A percentile compares a stretch with the other conserved stretches of the same genome.
Evolutionary conservation across 2,888 invertebrate genomes (phyloP).

Genomic region (Sarcophaga caerulescens): DNA sequence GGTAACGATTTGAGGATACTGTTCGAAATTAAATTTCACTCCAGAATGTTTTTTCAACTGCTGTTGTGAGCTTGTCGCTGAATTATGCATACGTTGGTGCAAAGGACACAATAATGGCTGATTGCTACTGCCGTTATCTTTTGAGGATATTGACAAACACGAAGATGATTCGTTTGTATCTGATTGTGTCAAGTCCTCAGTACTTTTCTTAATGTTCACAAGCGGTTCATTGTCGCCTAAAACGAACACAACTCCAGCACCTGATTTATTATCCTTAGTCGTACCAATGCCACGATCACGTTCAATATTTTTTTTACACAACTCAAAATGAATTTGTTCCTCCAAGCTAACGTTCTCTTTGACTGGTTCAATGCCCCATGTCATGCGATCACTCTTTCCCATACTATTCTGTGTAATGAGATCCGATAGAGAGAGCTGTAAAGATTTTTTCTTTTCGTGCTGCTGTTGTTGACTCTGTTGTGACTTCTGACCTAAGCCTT

Average conservation of each 20-base stretch:
- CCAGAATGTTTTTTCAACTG: slow-evolving; percentile 82
- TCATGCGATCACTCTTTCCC: slow-evolving; percentile 79
- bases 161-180: slow-evolving; percentile 56
- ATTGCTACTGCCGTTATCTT: slow-evolving; percentile 30
- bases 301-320: slow-evolving; percentile 75
- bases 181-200: slow-evolving; percentile 77
- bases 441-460: slow-evolving; percentile 69
- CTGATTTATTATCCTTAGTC: slow-evolving; percentile 63
- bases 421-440: slow-evolving; percentile 78
- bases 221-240: slow-evolving; percentile 87
- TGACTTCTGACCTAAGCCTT: slow-evolving; percentile 14
- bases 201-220: slow-evolving; percentile 84
- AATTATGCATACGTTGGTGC: slow-evolving; percentile 76
- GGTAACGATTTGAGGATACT: slow-evolving; percentile 88
- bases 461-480: slow-evolving; percentile 59
- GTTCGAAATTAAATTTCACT: slow-evolving; percentile 88
- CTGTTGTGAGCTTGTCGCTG: slow-evolving; percentile 43
- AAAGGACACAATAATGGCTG: slow-evolving; percentile 73
- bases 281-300: slow-evolving; percentile 74
- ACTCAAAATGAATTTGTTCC: slow-evolving; percentile 77
- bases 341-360: slow-evolving; percentile 79
- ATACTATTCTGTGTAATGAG: slow-evolving; percentile 80
- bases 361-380: slow-evolving; percentile 80
- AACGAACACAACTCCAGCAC: slow-evolving; percentile 84
- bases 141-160: slow-evolving; percentile 8